Conservation (phyloP, 2,797 vertebrate genomes). For the Pangasius macronema region DNA sequence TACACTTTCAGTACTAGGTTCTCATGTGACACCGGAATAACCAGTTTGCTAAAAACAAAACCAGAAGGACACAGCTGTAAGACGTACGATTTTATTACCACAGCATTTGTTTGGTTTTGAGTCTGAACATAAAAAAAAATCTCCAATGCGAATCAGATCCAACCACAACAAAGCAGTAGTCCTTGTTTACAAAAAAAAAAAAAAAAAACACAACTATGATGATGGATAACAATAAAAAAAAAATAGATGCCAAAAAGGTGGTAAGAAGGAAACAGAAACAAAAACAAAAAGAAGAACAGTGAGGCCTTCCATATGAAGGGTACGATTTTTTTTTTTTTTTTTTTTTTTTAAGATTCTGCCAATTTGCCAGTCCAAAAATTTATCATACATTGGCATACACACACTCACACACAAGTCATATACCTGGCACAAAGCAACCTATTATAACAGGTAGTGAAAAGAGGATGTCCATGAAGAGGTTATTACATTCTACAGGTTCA, state of each 20-base stretch:
- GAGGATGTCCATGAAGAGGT: constrained; percentile 56
- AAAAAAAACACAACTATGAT: constrained; percentile 51
- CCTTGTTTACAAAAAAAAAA: constrained; percentile 68
- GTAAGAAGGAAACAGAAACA: constrained; percentile 65
- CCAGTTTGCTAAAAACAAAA: constrained; percentile 44
- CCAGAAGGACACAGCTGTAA: constrained; percentile 42
- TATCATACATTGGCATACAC: constrained; percentile 44
- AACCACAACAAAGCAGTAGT: constrained; percentile 62
- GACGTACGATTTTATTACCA: constrained; percentile 62
- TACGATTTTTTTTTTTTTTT: constrained; percentile 47
- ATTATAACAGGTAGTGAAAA: constrained; percentile 44
- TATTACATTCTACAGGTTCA: constrained; percentile 75
- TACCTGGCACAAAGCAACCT: constrained; percentile 62
- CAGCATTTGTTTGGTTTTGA: constrained; percentile 52
- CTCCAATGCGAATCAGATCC: constrained; percentile 46
- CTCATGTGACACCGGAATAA: constrained; percentile 34
- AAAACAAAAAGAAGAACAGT: constrained; percentile 61
- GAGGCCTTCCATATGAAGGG: constrained; percentile 60
- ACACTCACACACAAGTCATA: constrained; percentile 31
- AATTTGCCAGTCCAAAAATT: constrained; percentile 56
- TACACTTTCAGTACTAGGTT: constrained; percentile 6
- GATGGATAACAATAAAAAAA: constrained; percentile 64
- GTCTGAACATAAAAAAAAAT: constrained; percentile 57
- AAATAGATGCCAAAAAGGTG: constrained; percentile 40
- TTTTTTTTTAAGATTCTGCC: constrained; percentile 4